Base-by-base conservation (phyloP, 2,888 invertebrate species). In the Coecobrya sp. region DNA sequence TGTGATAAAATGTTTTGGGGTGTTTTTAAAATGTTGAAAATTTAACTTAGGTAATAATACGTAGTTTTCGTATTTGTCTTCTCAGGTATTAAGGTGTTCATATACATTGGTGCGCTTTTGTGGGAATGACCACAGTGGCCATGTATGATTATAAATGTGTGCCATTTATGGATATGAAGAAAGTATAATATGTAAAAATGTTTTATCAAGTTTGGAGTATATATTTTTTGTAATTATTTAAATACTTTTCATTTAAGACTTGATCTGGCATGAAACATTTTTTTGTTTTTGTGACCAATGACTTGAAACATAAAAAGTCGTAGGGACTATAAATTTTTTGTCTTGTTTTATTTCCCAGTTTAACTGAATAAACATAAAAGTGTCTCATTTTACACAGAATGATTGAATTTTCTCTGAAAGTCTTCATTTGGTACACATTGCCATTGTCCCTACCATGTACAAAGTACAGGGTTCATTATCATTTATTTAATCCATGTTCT, bases 1-100 rank as follows among this genome's bases (percentile, higher is more conserved):
- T 45, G 10, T 8, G 3, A 30, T 68, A 68, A 65, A 65, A 25
- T 25, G 25, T 65, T 65, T 65, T 65, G 68, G 42, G 11, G 11
- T 42, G 3, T 22, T 16, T 49, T 68, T 45, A 84, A 84, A 59
- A 25, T 82, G 52, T 73, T 90, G 84, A 25, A 85, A 90, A 90
- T 36, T 59, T 85, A 55, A 7, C 25, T 45, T 55, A 19, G 25
- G 68, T 86, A 25, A 62, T 25, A 11, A 11, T 11, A 7, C 27
- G 45, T 73, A 73, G 73, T 45, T 45, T 73, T 73, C 45, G 91
- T 93, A 93, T 93, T 93, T 93, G 93, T 93, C 93, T 89, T 93
- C 65, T 93, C 93, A 93, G 93, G 93, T 93, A 93, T 73, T 93
- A 62, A 89, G 91, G 89, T 91, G 88, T 81, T 49, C 45, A 10